These are phyloP conservation scores for Sturnus vulgaris DNA, from an alignment of 2,113 vertebrate genomes.

Conservation along the genomic window DNA sequence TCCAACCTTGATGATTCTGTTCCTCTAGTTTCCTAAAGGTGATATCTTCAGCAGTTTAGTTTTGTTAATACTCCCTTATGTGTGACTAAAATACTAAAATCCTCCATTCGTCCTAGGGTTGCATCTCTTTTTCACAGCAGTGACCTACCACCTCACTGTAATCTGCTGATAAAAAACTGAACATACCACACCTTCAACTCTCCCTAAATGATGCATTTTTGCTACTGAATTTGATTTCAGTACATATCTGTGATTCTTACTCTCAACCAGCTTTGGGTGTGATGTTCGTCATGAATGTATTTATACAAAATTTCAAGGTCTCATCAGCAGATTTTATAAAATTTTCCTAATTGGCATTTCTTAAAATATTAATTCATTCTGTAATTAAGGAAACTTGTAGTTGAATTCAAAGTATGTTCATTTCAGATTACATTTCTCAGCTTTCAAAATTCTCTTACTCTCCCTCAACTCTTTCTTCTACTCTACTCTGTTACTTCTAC, in stretches of 20 bases:
- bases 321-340: background rate
- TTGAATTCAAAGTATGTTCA: background rate
- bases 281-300: background rate
- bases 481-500: too few species aligned
- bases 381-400: background rate
- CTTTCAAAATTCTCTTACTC: background rate
- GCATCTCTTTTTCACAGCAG: background rate
- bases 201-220: background rate
- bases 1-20: background rate
- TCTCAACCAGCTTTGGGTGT: background rate
- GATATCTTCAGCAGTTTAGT: background rate
- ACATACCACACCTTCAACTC: background rate
- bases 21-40: background rate
- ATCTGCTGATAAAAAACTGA: background rate
- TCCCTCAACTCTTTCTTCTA: background rate
- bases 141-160: background rate
- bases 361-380: background rate
- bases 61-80: background rate
- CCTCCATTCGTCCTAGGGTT: background rate
- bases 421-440: background rate
- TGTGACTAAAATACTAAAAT: background rate
- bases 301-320: background rate
- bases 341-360: background rate
- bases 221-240: background rate
- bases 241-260: background rate